phyloP scores from a whole-genome alignment of 2,888 invertebrate genomes.

The Pimpla rufipes region DNA sequence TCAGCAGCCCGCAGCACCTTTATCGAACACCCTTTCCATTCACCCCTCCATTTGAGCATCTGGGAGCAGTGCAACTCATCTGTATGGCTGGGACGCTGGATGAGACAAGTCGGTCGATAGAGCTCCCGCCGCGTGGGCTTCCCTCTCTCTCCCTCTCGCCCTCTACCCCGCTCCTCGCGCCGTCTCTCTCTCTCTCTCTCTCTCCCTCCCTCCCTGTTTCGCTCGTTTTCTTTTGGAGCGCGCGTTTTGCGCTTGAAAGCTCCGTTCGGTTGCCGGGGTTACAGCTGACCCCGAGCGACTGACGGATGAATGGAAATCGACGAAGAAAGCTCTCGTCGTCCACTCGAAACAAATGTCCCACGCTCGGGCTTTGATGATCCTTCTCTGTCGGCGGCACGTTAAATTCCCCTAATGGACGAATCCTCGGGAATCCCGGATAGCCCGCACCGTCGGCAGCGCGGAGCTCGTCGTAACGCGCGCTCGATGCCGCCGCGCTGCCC shows the following conservation, averaged over 20 bases:
- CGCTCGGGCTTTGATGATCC: conserved; percentile 2
- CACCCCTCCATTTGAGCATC: neutral
- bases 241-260: conserved; percentile 42
- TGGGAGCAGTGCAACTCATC: conserved; percentile 76
- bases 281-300: conserved; percentile 22
- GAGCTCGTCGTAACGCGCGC: neutral
- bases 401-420: conserved; percentile 32
- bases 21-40: conserved; percentile 1
- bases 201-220: conserved; percentile 55
- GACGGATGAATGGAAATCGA: conserved; percentile 44
- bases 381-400: conserved; percentile 23
- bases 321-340: conserved; percentile 59
- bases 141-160: conserved; percentile 42
- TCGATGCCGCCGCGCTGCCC: conserved; percentile 40
- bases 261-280: conserved; percentile 14
- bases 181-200: conserved; percentile 54
- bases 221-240: conserved; percentile 63
- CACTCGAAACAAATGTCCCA: conserved; percentile 16
- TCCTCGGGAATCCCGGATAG: conserved; percentile 59
- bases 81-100: conserved; percentile 80
- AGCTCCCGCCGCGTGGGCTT: conserved; percentile 78
- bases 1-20: neutral
- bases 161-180: conserved; percentile 10
- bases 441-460: conserved; percentile 10
- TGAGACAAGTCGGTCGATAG: conserved; percentile 84